Evolutionary conservation across 2,797 vertebrate species (phyloP), one percentile per base, ranked within the genome.

Genomic region (Buceros bicornis): DNA sequence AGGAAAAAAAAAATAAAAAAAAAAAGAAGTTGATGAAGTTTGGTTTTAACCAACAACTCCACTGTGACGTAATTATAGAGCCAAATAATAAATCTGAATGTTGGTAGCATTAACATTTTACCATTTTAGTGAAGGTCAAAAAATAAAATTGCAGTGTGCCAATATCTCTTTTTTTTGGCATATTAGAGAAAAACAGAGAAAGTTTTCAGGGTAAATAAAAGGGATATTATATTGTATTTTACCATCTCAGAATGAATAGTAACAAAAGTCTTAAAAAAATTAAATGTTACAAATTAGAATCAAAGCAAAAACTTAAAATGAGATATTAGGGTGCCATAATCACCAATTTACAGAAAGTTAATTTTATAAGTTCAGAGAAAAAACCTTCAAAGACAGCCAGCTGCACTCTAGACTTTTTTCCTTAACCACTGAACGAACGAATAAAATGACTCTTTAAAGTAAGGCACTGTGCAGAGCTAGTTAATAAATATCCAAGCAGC

Each of bases 401-500:
- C 11, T 69, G 33, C 28, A 60, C 54, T 67, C n/a, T 48, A 72
- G 26, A 43, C 4, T n/a, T 37, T 57, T 40, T 51, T 56, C 47
- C 19, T 74, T 65, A 92, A 60, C 40, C 66, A 67, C 26, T 80
- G 56, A 82, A 87, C 28, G 48, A 82, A 90, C 37, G 80, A 66
- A 45, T 64, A 78, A 76, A 93, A 89, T 25, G 3, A 73, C 42
- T 51, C 58, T 48, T 62, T 72, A 78, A 85, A 88, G 60, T 48
- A 93, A 50, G 19, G 51, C 11, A 31, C 24, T 62, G 17, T 31
- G 82, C 42, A 86, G 62, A 65, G n/a, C 65, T 76, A n/a, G 82
- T 91, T 95, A 95, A 96, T 94, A 90, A 95, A 91, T 79, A 88
- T 10, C 85, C 80, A 92, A 86, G 58, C 43, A 93, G 87, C 16